These are phyloP conservation scores for Nymphalis io DNA, from an alignment of 1,140 invertebrate genomes.

Conservation along the genomic window DNA sequence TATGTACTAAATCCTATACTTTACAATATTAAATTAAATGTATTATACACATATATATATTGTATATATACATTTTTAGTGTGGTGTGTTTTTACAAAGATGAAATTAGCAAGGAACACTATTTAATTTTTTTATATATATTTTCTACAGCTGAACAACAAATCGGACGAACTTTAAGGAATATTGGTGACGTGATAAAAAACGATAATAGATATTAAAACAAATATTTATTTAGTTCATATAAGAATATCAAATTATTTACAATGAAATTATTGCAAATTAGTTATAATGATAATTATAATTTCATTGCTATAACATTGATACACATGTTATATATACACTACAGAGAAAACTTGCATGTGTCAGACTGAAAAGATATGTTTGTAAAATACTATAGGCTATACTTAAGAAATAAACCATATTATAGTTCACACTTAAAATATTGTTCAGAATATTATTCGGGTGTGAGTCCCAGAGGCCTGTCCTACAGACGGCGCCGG, in stretches of 20 bases:
- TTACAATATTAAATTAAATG: too few relatives aligned
- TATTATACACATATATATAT: too few relatives aligned
- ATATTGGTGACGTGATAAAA: conserved; percentile 43
- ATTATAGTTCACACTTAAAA: conserved; percentile 63
- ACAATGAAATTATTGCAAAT: conserved; percentile 78
- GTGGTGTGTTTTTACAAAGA: not conserved
- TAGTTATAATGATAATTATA: conserved; percentile 63
- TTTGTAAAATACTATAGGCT: conserved; percentile 71
- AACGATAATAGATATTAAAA: conserved; percentile 70
- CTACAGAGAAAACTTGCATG: conserved; percentile 80
- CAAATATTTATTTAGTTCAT: conserved; percentile 78
- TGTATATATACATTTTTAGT: too few relatives aligned
- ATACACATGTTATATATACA: conserved; percentile 73
- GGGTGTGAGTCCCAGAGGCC: conserved; percentile 41
- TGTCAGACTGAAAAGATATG: conserved; percentile 77
- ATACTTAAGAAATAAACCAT: conserved; percentile 76
- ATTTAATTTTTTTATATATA: conserved; percentile 14
- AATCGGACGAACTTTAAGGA: conserved; percentile 50
- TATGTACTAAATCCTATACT: conserved; percentile 20
- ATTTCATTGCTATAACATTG: conserved; percentile 78
- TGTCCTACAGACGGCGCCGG: conserved; percentile 36
- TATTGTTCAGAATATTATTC: conserved; percentile 78
- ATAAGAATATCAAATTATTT: conserved; percentile 78
- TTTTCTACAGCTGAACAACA: conserved; percentile 41
- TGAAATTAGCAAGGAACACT: not conserved